phyloP scores from a whole-genome alignment of 2,888 invertebrate species.

The Ennomos quercinarius region DNA sequence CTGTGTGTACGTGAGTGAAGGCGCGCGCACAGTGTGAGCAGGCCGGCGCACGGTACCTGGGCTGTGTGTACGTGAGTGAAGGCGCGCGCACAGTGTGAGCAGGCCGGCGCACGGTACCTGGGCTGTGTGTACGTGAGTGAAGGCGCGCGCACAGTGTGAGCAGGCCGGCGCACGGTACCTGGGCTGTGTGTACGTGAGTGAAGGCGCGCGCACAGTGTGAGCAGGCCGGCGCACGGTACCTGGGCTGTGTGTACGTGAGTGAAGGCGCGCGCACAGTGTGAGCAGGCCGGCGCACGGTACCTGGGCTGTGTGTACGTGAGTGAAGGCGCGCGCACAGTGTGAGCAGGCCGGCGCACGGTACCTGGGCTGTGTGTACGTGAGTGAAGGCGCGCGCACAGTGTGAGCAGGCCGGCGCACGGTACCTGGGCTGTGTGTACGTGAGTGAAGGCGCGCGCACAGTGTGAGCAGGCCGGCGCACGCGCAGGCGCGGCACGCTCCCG shows the following conservation, averaged over 20 bases:
- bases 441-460: constrained; percentile 49
- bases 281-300: not conserved
- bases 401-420: not conserved
- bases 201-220: not conserved
- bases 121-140: too few relatives aligned
- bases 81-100: too few relatives aligned
- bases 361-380: not conserved
- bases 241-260: too few relatives aligned
- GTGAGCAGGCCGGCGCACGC: constrained; percentile 66
- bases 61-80: too few relatives aligned
- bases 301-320: not conserved
- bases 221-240: not conserved
- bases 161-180: too few relatives aligned
- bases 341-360: not conserved
- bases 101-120: too few relatives aligned
- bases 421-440: constrained; percentile 23
- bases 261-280: not conserved
- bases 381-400: constrained; percentile 2
- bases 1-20: too few relatives aligned
- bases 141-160: too few relatives aligned
- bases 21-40: too few relatives aligned
- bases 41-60: too few relatives aligned
- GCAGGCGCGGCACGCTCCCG: constrained; percentile 70
- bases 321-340: constrained; percentile 1
- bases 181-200: too few relatives aligned